Evolutionary conservation across 1,140 invertebrate species (phyloP).

Genomic region (Meteorus sp.): DNA sequence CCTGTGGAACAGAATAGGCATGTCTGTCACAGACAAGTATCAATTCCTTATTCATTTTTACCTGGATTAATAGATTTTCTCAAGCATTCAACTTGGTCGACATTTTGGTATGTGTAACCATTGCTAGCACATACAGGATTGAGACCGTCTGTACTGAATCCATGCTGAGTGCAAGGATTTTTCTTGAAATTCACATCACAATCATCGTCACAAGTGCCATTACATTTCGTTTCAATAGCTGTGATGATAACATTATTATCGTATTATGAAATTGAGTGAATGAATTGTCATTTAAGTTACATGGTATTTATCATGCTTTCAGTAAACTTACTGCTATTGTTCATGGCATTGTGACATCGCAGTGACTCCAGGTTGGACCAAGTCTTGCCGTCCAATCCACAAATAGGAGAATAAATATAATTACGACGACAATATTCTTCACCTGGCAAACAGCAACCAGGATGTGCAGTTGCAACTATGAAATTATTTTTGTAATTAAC

Average conservation of each 20-base stretch:
- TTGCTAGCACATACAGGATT: constrained; percentile 41
- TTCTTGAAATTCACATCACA: constrained; percentile 23
- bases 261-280: background rate
- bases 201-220: constrained; percentile 28
- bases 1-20: too few relatives aligned
- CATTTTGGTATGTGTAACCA: constrained; percentile 41
- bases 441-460: constrained; percentile 29
- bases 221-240: background rate
- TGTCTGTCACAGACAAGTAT: too few relatives aligned
- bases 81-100: constrained; percentile 36
- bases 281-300: background rate
- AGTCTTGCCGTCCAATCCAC: constrained; percentile 41
- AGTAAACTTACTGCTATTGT: constrained; percentile 18
- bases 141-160: constrained; percentile 14
- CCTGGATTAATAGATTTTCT: constrained; percentile 30
- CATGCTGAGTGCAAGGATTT: constrained; percentile 16
- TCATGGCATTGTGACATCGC: constrained; percentile 34
- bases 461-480: constrained; percentile 26
- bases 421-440: constrained; percentile 31
- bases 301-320: constrained; percentile 23
- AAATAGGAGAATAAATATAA: constrained; percentile 42
- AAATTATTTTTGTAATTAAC: constrained; percentile 33
- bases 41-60: constrained; percentile 29
- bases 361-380: constrained; percentile 44
- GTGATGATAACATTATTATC: background rate